Evolutionary conservation across 2,113 vertebrate genomes (phyloP), one percentile per base, ranked within the genome.

Genomic region (Zapornia atra): DNA sequence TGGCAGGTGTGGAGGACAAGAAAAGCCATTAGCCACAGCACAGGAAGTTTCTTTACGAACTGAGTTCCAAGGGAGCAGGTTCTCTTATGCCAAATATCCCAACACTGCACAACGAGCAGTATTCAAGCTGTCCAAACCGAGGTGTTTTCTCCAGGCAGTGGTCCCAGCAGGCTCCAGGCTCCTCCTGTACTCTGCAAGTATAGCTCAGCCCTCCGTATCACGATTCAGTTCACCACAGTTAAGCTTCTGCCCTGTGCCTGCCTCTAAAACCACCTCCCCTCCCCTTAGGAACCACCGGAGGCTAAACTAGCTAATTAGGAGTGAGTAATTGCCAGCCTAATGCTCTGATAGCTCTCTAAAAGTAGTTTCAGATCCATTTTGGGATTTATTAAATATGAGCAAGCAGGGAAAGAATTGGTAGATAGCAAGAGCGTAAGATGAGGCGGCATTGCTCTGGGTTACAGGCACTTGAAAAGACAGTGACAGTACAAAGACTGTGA

Each of bases 101-200:
- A 1, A 36, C 10, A 11, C 53, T 40, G 79, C 29, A 46, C 2
- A 1, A 66, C 2, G 1, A 66, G n/a, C 16, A 18, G 7, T 20
- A 76, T 19, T 63, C 48, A 26, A 42, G n/a, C 16, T 76, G 53
- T 28, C 38, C 53, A 64, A 71, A 76, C 6, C 1, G 11, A 61
- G 24, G 51, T 50, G 18, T 46, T 86, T 31, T 71, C 22, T 29
- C 33, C 28, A 80, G 33, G 34, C 44, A 87, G 63, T 7, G 10
- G 71, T 73, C 44, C 38, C 29, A 65, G 9, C 38, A 87, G 66
- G 31, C 42, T 83, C 19, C 38, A 86, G 66, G 31, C 42, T 83
- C 19, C 25, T 90, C 48, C 25, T 53, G 22, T 6, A 28, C 20
- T 51, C 76, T 65, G 34, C 69, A 90, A 69, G 22, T 20, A 36